Conservation (phyloP, 2,888 invertebrate genomes). For the Tachina fera region DNA sequence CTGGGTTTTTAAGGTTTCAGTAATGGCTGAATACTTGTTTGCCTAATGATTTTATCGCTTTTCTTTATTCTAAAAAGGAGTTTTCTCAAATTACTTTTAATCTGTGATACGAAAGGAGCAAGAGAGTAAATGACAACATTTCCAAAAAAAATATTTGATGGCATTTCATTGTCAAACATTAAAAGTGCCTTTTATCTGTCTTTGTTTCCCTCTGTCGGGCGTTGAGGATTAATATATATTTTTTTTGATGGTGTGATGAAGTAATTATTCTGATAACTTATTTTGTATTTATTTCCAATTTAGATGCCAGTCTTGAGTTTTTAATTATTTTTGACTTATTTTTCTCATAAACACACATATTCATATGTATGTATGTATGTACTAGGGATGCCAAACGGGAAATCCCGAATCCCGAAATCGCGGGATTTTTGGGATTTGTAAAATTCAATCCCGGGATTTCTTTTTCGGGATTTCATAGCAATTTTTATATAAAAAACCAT, state of each 20-base stretch:
- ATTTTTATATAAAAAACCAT: no score
- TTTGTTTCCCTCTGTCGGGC: background rate
- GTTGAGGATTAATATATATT: background rate
- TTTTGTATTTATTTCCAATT: no score
- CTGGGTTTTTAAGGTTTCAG: conserved; percentile 9
- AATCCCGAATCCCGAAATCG: no score
- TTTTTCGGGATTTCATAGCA: no score
- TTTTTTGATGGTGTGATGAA: background rate
- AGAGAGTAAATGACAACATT: conserved; percentile 10
- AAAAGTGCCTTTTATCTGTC: conserved; percentile 7
- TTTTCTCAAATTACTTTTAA: conserved; percentile 57
- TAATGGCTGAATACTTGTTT: conserved; percentile 25
- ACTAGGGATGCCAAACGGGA: no score
- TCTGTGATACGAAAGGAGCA: conserved; percentile 28
- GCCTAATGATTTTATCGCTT: conserved; percentile 26
- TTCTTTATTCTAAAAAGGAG: background rate
- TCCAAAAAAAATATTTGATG: background rate
- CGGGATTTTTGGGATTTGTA: no score
- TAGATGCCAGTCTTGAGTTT: background rate
- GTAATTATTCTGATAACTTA: conserved; percentile 2
- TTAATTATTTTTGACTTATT: background rate
- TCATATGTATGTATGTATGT: no score
- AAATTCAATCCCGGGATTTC: no score
- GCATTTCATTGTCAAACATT: background rate
- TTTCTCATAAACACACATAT: no score